A percentile compares a stretch with the other conserved stretches of the same genome.
Conservation (phyloP, 2,797 vertebrate genomes). For the Chromis chromis region DNA sequence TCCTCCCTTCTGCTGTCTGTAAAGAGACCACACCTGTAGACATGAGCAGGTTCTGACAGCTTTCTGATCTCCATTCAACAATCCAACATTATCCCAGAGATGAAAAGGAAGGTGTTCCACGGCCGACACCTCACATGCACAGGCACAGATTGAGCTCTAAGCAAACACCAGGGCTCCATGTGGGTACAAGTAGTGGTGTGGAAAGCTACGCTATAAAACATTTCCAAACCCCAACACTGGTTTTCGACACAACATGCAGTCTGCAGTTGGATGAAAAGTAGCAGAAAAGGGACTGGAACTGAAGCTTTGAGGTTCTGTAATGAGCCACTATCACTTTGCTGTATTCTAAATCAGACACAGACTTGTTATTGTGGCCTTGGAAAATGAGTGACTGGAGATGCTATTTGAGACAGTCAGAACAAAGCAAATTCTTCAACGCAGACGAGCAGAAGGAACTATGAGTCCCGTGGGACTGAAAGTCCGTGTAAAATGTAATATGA, state of each 20-base stretch:
- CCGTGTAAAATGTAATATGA: slow-evolving; percentile 41
- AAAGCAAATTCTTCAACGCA: slow-evolving; percentile 49
- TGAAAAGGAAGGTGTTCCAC: slow-evolving; percentile 36
- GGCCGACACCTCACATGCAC: slow-evolving; percentile 29
- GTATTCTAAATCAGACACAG: slow-evolving; percentile 65
- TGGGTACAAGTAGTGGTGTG: slow-evolving; percentile 1
- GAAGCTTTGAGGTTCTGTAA: slow-evolving; percentile 52
- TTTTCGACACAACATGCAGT: slow-evolving; percentile 18
- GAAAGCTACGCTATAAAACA: slow-evolving; percentile 16
- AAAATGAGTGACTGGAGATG: slow-evolving; percentile 65
- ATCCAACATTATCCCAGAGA: slow-evolving; percentile 41
- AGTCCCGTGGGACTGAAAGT: slow-evolving; percentile 37
- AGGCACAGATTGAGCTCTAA: slow-evolving; percentile 28
- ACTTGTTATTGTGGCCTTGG: slow-evolving; percentile 69
- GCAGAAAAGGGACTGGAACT: slow-evolving; percentile 1
- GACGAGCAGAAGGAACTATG: slow-evolving; percentile 36
- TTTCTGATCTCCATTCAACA: slow-evolving; percentile 62
- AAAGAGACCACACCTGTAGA: slow-evolving; percentile 72
- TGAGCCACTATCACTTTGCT: slow-evolving; percentile 49
- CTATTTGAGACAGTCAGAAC: slow-evolving; percentile 51
- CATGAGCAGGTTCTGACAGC: slow-evolving; percentile 73
- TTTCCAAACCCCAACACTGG: slow-evolving; percentile 11
- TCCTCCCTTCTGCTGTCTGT: slow-evolving; percentile 56
- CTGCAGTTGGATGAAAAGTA: slow-evolving; percentile 12
- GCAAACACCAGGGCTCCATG: slow-evolving; percentile 24